Evolutionary conservation across 2,888 invertebrate species (phyloP).

Genomic region (Sabatieria punctata): DNA sequence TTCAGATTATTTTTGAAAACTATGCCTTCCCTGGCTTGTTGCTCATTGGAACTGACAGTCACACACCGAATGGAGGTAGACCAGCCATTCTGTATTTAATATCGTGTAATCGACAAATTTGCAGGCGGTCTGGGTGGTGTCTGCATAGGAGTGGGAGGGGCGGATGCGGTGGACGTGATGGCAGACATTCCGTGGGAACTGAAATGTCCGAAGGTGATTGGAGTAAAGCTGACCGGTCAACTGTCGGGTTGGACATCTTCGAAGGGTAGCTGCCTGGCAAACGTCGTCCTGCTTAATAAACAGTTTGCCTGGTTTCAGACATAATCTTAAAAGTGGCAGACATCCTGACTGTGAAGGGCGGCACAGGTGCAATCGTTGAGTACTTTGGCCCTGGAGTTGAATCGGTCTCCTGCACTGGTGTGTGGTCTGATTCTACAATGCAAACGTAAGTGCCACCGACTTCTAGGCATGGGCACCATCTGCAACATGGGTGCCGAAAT

Average conservation of each 20-base stretch:
- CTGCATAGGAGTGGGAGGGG: constrained; percentile 67
- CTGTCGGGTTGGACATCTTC: constrained; percentile 94
- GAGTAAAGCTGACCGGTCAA: constrained; percentile 82
- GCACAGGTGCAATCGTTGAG: constrained; percentile 96
- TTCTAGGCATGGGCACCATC: constrained; percentile 79
- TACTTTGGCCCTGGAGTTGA: constrained; percentile 94
- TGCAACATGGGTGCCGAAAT: constrained; percentile 99
- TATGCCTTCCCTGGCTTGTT: constrained; percentile 97
- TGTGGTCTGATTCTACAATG: constrained; percentile 5
- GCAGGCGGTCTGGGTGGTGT: constrained; percentile 89
- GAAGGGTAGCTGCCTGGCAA: constrained; percentile 45
- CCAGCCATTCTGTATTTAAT: constrained; percentile 2
- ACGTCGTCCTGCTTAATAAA: no score
- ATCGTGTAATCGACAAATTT: no score
- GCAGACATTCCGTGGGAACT: constrained; percentile 94
- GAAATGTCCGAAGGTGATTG: constrained; percentile 95
- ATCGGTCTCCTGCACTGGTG: constrained; percentile 92
- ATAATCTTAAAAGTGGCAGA: constrained; percentile 85
- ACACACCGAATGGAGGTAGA: constrained; percentile 83
- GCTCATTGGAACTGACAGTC: constrained; percentile 96
- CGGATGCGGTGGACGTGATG: constrained; percentile 99
- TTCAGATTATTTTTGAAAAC: constrained; percentile 86
- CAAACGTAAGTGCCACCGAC: not conserved
- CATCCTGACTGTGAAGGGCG: constrained; percentile 94
- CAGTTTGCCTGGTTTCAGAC: constrained; percentile 43